Evolutionary conservation across 2,113 vertebrate genomes (phyloP), one percentile per base, ranked within the genome.

Genomic region (Ursus arctos): DNA sequence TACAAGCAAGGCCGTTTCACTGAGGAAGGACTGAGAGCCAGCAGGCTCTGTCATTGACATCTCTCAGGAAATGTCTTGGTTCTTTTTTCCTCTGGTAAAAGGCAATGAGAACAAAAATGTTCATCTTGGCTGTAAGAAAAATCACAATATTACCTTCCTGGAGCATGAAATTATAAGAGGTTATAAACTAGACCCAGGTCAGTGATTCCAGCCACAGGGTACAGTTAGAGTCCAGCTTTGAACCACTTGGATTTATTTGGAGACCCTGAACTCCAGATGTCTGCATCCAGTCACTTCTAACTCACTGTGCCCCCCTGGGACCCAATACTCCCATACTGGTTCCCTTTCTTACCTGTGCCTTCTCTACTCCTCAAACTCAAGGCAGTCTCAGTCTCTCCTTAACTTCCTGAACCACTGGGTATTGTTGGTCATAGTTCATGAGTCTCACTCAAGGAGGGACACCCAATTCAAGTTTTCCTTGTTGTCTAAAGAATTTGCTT

Each of bases 261-360:
- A 74, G 85, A 51, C 33, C 4, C 36, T 11, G 28, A 51, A 28
- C 79, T 74, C 36, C 21, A 67, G 31, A 21, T 28, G 8, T 7
- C 36, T 63, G 11, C 18, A 21, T 21, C 4, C 9, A 26, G 24
- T 31, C 31, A 24, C 63, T 74, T 49, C 65, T 85, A 69, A 77
- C 43, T 40, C n/a, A 6, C 28, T 4, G 10, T 8, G 26, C 8
- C 74, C 72, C 33, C 71, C 40, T n/a, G 43, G 26, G 36, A 26
- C 43, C 65, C 8, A 2, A 4, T 0, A 0, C 47, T 61, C 53
- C 0, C 0, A 1, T 4, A 9, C 18, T 18, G 14, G 28, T 7
- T 65, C 47, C 55, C 31, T 49, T 79, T 59, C 51, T 65, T 51
- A 6, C 31, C 53, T 67, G 36, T 8, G 10, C 12, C 12, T 26